Percentiles rank a stretch among this genome's conserved stretches.
Conservation (phyloP, 2,888 invertebrate species). For the Biston betularia region DNA sequence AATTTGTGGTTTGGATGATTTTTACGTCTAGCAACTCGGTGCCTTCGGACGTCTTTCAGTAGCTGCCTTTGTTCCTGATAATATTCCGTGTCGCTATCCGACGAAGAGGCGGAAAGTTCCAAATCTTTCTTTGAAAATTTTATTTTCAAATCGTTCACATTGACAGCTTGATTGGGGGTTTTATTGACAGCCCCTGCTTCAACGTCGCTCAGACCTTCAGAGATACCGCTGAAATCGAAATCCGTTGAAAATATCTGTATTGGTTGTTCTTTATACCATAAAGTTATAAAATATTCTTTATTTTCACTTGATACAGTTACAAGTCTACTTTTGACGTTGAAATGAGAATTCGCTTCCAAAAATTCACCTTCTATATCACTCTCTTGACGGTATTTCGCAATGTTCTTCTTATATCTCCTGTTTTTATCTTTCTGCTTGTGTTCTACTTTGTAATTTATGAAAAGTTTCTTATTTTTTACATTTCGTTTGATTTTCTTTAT, state of each 20-base stretch:
- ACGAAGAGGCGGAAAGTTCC: constrained; percentile 66
- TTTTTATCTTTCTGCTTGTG: constrained; percentile 40
- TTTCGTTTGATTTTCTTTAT: constrained; percentile 62
- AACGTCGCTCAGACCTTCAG: constrained; percentile 56
- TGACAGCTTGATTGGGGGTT: constrained; percentile 47
- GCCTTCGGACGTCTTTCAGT: constrained; percentile 68
- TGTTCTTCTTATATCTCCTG: constrained; percentile 54
- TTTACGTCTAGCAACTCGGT: constrained; percentile 70
- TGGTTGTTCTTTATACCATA: constrained; percentile 60
- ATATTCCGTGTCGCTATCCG: constrained; percentile 70
- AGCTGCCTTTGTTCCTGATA: constrained; percentile 58
- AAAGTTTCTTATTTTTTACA: constrained; percentile 46
- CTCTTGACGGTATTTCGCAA: constrained; percentile 55
- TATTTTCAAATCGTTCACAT: constrained; percentile 48
- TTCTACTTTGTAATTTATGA: constrained; percentile 53
- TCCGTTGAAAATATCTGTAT: constrained; percentile 28
- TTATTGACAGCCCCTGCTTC: constrained; percentile 52
- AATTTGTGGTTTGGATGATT: constrained; percentile 56
- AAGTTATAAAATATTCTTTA: constrained; percentile 50
- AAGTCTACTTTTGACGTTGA: constrained; percentile 59
- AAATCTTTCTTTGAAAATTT: constrained; percentile 70
- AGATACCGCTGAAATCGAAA: constrained; percentile 51
- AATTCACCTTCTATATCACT: constrained; percentile 54
- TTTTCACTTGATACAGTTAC: constrained; percentile 54
- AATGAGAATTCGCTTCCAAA: constrained; percentile 61